Conservation (phyloP, 2,888 invertebrate species). For the Calameuta filiformis region DNA sequence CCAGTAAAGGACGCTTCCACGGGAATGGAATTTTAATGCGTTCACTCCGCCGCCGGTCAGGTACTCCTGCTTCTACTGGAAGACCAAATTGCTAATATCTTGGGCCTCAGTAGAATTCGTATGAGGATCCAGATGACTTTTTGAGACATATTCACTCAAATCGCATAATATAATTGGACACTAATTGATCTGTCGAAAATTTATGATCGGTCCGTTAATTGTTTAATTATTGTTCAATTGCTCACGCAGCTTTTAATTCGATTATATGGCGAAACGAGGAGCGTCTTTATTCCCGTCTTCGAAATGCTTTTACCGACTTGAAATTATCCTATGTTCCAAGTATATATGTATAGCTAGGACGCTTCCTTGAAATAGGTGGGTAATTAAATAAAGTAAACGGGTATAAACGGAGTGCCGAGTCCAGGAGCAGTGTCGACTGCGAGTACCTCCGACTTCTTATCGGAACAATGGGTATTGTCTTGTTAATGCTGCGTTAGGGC, state of each 20-base stretch:
- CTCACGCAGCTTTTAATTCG: background rate
- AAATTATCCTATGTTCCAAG: background rate
- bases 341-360: background rate
- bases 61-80: background rate
- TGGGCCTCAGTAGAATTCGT: background rate
- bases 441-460: conserved; percentile 16
- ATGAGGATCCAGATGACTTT: background rate
- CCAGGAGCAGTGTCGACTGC: conserved; percentile 11
- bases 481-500: conserved; percentile 5
- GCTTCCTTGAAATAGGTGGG: conserved; percentile 24
- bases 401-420: conserved; percentile 23
- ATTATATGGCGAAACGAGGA: background rate
- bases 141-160: background rate
- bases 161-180: background rate
- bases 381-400: conserved; percentile 39
- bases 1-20: conserved; percentile 23
- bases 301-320: background rate
- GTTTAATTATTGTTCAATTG: background rate
- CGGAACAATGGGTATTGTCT: conserved; percentile 17
- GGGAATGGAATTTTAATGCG: conserved; percentile 37
- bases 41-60: conserved; percentile 4
- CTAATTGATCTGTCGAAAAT: background rate
- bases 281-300: background rate
- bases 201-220: background rate
- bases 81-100: background rate